Base-by-base conservation (phyloP, 1,140 invertebrate species). In the Drosophila murphyi region DNA sequence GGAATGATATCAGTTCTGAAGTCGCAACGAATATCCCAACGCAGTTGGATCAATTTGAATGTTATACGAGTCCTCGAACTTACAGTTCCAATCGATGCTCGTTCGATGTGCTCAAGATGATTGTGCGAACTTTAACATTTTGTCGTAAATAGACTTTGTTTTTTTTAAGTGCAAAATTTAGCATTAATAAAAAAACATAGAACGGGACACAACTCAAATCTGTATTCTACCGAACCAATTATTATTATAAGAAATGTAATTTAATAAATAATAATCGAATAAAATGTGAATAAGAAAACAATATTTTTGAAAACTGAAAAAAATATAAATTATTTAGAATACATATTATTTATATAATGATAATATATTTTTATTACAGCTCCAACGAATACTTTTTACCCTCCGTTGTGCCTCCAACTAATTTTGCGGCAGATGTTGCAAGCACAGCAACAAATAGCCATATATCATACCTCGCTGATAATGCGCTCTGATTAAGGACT, bases 401-500 rank as follows among this genome's bases (percentile, higher is more conserved):
- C 34, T 34, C 34, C 5, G 3, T 34, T 34, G 0, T 34, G 34
- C 4, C 34, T 34, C 2, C 54, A 78, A 64, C 62, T 61, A 34
- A 48, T 62, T 61, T 67, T n/a, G 39, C 45, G 76, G 52, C 81
- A 85, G 80, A 83, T 85, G 80, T 76, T 39, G 48, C 1, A 43
- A 43, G 55, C 41, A 68, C 48, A 5, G 29, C 51, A 45, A 41
- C 50, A 82, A 82, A 83, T 76, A 77, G 63, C 80, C 64, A 77
- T 85, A 83, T 85, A 83, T 80, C 77, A 83, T 83, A 73, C 61
- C 50, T 31, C 28, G 39, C 62, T 80, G 80, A 83, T 83, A 80
- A 85, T 83, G 47, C 64, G 80, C 34, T 45, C 57, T 77, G 80
- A 85, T 85, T 80, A 85, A 83, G 74, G 69, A 76, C 74, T 78